Evolutionary conservation across 2,888 invertebrate genomes (phyloP).

Genomic region (Rotaria socialis): DNA sequence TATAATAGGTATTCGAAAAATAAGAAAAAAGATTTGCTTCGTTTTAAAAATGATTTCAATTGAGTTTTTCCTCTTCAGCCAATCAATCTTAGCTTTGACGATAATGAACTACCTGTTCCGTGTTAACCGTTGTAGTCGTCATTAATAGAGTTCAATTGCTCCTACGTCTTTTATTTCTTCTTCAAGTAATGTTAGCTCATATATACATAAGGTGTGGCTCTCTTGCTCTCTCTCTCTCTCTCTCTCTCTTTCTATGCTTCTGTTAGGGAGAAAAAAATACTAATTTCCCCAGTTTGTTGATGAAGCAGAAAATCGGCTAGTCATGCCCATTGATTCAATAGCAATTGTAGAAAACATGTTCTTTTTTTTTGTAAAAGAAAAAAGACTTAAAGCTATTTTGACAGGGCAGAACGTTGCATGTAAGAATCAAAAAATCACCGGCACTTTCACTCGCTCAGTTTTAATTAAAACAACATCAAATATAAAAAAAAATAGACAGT

Average conservation of each 20-base stretch:
- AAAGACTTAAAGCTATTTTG: constrained; percentile 1
- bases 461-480: constrained; percentile 28
- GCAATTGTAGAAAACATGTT: neutral
- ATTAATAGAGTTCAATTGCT: neutral
- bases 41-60: neutral
- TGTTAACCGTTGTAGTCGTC: neutral
- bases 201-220: neutral
- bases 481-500: neutral
- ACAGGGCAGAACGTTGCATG: neutral
- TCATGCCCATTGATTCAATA: neutral
- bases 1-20: neutral
- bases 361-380: neutral
- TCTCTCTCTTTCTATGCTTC: neutral
- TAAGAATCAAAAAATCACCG: constrained; percentile 15
- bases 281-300: constrained; percentile 9
- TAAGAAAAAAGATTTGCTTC: neutral
- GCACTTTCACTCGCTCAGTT: constrained; percentile 12
- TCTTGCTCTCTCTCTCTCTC: neutral
- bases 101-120: neutral
- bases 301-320: constrained; percentile 8
- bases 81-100: neutral
- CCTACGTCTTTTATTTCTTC: neutral
- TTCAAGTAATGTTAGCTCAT: neutral
- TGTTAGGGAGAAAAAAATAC: neutral
- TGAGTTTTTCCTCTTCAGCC: neutral